Evolutionary conservation across 2,888 invertebrate genomes (phyloP), one percentile per base, ranked within the genome.

Genomic region (Drosophila robusta): DNA sequence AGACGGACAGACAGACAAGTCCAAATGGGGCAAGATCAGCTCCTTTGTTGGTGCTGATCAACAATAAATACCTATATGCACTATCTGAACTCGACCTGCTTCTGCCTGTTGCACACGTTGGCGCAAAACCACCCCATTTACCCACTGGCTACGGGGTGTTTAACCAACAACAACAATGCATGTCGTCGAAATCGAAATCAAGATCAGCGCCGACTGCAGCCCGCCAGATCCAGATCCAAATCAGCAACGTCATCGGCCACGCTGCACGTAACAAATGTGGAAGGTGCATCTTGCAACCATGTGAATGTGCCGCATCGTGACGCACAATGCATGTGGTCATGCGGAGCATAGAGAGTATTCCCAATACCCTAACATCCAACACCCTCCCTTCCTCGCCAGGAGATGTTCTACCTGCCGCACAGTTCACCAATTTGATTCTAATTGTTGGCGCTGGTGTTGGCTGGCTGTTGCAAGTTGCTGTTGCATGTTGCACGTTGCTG

Each of bases 111-210:
- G 7, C 26, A 8, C 8, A 26, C 26, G 2, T 26, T 7, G 7
- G 7, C 2, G 7, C 2, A 26, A 7, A 8, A 32, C 4, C 12
- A 24, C 14, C 14, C 14, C 0, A 4, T 8, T 4, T n/a, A 0
- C 0, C 6, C 18, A 22, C 18, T 29, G 24, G 3, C 16, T 26
- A 16, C 16, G 36, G 54, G 44, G 44, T 54, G 36, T 24, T 12
- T 1, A 16, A 44, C 14, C 32, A 54, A 12, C 75, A 61, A 39
- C 62, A 65, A 56, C 72, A 77, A 75, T 87, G 73, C 82, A 87
- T 85, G 85, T 87, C 62, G 87, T 77, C 73, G 77, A 86, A 82
- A 85, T 85, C 85, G 86, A 86, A 86, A 85, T 85, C 84, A 86
- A 86, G 85, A 86, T 86, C 87, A 86, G 77, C 70, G 69, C 82